Conservation (phyloP, 2,888 invertebrate genomes). For the Leucoma salicis region DNA sequence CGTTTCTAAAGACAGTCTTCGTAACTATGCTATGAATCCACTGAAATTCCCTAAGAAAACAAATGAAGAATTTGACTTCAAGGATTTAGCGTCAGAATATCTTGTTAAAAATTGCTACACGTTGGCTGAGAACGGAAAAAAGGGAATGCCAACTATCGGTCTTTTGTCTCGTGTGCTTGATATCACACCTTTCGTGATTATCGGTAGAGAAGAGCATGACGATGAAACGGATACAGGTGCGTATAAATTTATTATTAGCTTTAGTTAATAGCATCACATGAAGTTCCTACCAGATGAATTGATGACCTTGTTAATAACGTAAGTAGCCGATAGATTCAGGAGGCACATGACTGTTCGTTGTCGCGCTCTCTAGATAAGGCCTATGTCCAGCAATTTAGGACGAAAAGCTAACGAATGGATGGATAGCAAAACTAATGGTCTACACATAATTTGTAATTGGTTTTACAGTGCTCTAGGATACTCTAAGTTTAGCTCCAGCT, state of each 20-base stretch:
- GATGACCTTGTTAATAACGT: too few species aligned
- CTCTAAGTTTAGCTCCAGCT: too few species aligned
- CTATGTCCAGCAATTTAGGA: too few species aligned
- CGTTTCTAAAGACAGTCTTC: slow-evolving; percentile 24
- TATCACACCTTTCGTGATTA: slow-evolving; percentile 86
- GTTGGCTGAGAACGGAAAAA: slow-evolving; percentile 44
- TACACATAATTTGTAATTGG: too few species aligned
- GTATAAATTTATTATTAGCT: background rate
- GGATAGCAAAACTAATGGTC: too few species aligned
- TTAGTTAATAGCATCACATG: too few species aligned
- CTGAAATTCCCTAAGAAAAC: slow-evolving; percentile 79
- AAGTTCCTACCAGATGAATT: too few species aligned
- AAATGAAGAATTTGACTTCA: slow-evolving; percentile 72
- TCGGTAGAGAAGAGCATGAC: slow-evolving; percentile 43
- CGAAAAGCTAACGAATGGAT: too few species aligned
- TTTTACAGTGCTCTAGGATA: too few species aligned
- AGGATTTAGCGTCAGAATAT: slow-evolving; percentile 80
- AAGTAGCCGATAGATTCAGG: too few species aligned
- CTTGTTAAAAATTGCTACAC: slow-evolving; percentile 83
- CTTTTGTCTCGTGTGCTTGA: slow-evolving; percentile 87
- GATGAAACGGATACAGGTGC: slow-evolving; percentile 54
- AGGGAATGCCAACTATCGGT: slow-evolving; percentile 79
- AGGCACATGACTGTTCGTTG: too few species aligned
- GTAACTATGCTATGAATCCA: slow-evolving; percentile 5
- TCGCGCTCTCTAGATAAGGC: too few species aligned